These are phyloP conservation scores for Hemibagrus wyckioides DNA, from an alignment of 2,113 vertebrate species.

Conservation along the genomic window DNA sequence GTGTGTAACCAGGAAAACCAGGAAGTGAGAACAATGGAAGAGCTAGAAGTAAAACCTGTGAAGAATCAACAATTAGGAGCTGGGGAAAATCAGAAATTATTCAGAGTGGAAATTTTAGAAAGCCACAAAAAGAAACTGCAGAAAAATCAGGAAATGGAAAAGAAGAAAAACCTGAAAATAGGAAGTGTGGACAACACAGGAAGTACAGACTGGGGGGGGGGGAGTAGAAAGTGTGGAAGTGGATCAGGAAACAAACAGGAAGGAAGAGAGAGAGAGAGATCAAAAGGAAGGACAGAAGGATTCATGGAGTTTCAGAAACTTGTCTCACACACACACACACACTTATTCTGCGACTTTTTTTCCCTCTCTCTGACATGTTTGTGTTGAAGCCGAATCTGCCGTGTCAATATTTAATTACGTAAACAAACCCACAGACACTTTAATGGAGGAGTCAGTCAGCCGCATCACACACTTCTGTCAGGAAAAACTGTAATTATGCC, in stretches of 20 bases:
- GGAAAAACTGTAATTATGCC: constrained; percentile 68
- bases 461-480: constrained; percentile 64
- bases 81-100: background rate
- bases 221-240: background rate
- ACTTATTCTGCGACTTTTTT: background rate
- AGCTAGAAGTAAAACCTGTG: background rate
- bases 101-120: background rate
- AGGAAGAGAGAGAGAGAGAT: background rate
- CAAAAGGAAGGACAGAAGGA: background rate
- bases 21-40: background rate
- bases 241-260: background rate
- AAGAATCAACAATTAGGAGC: rapidly evolving
- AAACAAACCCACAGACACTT: constrained; percentile 69
- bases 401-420: constrained; percentile 74
- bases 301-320: background rate
- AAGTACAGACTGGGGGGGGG: background rate
- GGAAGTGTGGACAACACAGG: background rate
- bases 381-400: constrained; percentile 5
- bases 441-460: constrained; percentile 67
- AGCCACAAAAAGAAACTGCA: too few species aligned
- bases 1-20: background rate
- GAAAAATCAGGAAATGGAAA: background rate
- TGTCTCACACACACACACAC: background rate
- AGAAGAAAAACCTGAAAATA: background rate
- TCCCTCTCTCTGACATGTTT: background rate